phyloP scores from a whole-genome alignment of 2,797 vertebrate species.

The Diglossa cyanea region DNA sequence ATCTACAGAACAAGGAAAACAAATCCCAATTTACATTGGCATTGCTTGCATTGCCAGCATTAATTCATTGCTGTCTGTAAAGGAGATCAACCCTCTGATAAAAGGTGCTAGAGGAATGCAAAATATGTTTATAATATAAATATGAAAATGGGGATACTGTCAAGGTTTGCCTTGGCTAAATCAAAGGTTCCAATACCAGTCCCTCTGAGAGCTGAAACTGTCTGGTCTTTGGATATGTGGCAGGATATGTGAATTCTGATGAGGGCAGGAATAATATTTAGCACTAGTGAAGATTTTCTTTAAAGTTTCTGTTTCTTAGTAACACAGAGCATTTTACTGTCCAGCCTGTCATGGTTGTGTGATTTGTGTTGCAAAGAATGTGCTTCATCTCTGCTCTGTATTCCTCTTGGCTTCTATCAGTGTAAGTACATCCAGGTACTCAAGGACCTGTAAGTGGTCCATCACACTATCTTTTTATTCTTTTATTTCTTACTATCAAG shows the following conservation, averaged over 20 bases:
- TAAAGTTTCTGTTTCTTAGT: not conserved
- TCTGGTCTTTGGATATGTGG: not conserved
- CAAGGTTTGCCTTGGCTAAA: not conserved
- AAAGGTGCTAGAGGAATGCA: conserved; percentile 15
- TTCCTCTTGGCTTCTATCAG: not conserved
- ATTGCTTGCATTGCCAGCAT: not conserved
- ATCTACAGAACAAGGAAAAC: conserved; percentile 26
- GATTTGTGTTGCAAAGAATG: not conserved
- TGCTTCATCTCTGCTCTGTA: not conserved
- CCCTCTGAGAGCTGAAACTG: not conserved
- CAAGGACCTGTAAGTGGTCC: not conserved
- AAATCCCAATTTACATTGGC: conserved; percentile 35
- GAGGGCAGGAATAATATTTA: not conserved
- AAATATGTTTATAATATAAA: not conserved
- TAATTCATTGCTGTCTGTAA: conserved; percentile 7
- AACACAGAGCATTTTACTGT: not conserved
- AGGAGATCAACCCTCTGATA: conserved; percentile 34
- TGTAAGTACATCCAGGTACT: not conserved
- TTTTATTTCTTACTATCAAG: not conserved
- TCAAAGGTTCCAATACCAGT: not conserved
- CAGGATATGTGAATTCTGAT: not conserved
- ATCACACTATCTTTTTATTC: not conserved
- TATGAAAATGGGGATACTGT: not conserved
- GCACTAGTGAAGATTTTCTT: not conserved
- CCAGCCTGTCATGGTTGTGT: not conserved